Evolutionary conservation across 2,797 vertebrate species (phyloP), one percentile per base, ranked within the genome.

Genomic region (Schizopygopsis malacanthus): DNA sequence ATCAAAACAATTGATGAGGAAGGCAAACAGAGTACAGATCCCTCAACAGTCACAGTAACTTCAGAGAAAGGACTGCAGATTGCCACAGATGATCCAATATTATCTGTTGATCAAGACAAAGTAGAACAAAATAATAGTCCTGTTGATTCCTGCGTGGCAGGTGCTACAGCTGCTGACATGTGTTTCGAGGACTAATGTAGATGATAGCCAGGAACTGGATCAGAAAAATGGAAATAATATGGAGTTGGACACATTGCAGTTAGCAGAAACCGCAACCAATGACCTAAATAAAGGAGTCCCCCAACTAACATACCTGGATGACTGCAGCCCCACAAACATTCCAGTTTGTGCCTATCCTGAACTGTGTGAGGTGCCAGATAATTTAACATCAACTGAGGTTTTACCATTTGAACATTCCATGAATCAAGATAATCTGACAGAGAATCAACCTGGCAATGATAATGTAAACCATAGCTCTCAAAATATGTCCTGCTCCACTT

Each of bases 231-330:
- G 90, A 22, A 95, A 94, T 89, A 76, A 86, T n/a, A 89, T 89
- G 72, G 93, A 95, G 28, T 82, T 86, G 37, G 88, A 87, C 78
- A 72, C 88, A 8, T n/a, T 90, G 47, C 91, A 90, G 82, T 85
- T 92, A 65, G 90, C 91, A 72, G 86, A 91, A 78, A 90, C 92
- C 50, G 94, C 93, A 63, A 96, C 96, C 71, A 96, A 96, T 92
- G 96, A 96, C 87, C 92, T 96, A 37, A 96, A 96, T 91, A 96
- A 96, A 89, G 95, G 96, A 56, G 94, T 95, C 63, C 93, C 93
- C 85, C 90, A 95, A 85, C 89, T 96, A 72, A 94, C 94, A 76
- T 92, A 93, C 52, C 93, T 94, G 33, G 96, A 96, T 2, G 91
- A 89, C 84, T 92, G 94, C 59, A 95, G 93, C 83, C 94, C 91